Evolutionary conservation across 2,113 vertebrate genomes (phyloP).

Genomic region (Tichodroma muraria): DNA sequence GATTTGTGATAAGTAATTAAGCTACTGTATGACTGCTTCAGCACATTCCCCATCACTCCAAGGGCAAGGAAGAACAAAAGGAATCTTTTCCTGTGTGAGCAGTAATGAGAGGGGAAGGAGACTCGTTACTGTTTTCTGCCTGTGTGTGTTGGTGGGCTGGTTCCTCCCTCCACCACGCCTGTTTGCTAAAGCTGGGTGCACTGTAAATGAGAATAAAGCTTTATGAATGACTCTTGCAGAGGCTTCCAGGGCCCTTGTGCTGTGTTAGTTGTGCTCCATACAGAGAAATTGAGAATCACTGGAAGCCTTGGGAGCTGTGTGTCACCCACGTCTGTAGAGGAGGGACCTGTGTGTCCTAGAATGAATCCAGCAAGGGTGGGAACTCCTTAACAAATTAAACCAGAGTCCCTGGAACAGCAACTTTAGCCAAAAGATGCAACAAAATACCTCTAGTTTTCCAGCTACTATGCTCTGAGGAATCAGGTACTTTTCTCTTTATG

Average conservation of each 20-base stretch:
- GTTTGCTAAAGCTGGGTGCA: neutral
- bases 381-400: neutral
- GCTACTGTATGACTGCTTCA: neutral
- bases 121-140: neutral
- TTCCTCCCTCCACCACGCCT: neutral
- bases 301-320: neutral
- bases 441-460: neutral
- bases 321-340: neutral
- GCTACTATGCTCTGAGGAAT: neutral
- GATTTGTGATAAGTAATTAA: conserved; percentile 55
- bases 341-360: neutral
- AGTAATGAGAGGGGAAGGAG: neutral
- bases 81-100: neutral
- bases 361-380: neutral
- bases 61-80: neutral
- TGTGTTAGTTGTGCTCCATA: neutral
- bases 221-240: neutral
- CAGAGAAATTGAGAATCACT: neutral
- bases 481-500: neutral
- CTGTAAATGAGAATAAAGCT: neutral
- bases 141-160: neutral
- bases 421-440: neutral
- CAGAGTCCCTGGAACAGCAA: neutral
- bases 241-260: neutral
- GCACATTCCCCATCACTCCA: neutral